Base-by-base conservation (phyloP, 2,797 vertebrate genomes). In the Poeciliopsis infans region DNA sequence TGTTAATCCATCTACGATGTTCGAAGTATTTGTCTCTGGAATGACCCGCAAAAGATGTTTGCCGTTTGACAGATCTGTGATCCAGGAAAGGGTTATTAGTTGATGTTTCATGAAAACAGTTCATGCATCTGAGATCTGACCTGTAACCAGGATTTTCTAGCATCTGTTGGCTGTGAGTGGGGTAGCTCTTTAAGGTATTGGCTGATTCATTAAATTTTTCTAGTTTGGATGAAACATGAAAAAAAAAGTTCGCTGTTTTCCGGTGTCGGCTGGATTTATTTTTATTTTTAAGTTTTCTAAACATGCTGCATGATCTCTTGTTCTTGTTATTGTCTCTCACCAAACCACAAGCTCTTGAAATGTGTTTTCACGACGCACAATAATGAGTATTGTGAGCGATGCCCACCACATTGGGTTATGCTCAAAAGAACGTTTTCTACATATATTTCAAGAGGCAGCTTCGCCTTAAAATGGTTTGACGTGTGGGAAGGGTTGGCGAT, bases 271-370 rank as follows among this genome's bases (percentile, higher is more conserved):
- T 55, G 25, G 53, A 55, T 55, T 55, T 20, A 5, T 55, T n/a
- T 11, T 23, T 20, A 43, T 43, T 55, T 55, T n/a, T 4, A 57
- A 57, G 53, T 57, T 57, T 57, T 57, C 10, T 13, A 57, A 28
- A 57, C 53, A 3, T 28, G 25, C 53, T 8, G n/a, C 15, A 6
- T 23, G 55, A 59, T 59, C 28, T 31, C 55, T 59, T 59, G 25
- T 12, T n/a, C 25, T 51, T 31, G 71, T 36, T 23, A 12, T 72
- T 5, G 31, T 33, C 71, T 33, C 13, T 57, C 11, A 57, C 55
- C 55, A 57, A 12, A 51, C 47, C 71, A 36, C 45, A 33, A 49
- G 47, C 45, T 33, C n/a, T 72, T 72, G 45, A 72, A 49, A 72
- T 49, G 6, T 72, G n/a, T 72, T 72, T 72, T 47, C 7, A 31